These are phyloP conservation scores for Heloderma charlesbogerti DNA, from an alignment of 2,113 vertebrate genomes.

Conservation along the genomic window DNA sequence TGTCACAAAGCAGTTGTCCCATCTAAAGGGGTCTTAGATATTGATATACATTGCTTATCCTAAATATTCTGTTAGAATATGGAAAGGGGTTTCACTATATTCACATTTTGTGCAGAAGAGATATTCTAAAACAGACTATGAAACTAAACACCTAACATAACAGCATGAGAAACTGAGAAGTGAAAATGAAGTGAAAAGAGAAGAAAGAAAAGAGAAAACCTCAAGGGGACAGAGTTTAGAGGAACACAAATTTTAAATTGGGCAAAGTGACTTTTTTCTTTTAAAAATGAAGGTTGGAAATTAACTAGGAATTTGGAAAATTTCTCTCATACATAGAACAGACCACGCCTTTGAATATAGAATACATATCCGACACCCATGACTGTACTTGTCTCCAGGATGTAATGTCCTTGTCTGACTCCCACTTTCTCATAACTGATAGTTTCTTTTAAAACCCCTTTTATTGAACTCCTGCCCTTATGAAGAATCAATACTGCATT, in stretches of 20 bases:
- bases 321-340: neutral
- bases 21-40: neutral
- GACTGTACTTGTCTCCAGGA: neutral
- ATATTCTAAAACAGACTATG: neutral
- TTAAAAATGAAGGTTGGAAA: neutral
- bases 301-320: neutral
- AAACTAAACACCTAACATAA: neutral
- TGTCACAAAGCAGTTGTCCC: neutral
- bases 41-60: too few species aligned
- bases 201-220: neutral
- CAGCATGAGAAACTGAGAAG: neutral
- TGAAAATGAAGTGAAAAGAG: neutral
- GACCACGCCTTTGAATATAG: too few species aligned
- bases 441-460: neutral
- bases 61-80: neutral
- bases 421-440: neutral
- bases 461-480: neutral
- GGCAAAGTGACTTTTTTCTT: neutral
- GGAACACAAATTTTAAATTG: neutral
- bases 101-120: neutral
- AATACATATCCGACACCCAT: neutral
- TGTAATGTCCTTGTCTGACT: neutral
- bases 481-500: conserved; percentile 22
- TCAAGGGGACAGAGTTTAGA: neutral
- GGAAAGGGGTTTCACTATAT: neutral